Evolutionary conservation across 2,888 invertebrate species (phyloP), one percentile per base, ranked within the genome.

Genomic region (Gymnosoma rotundatum): DNA sequence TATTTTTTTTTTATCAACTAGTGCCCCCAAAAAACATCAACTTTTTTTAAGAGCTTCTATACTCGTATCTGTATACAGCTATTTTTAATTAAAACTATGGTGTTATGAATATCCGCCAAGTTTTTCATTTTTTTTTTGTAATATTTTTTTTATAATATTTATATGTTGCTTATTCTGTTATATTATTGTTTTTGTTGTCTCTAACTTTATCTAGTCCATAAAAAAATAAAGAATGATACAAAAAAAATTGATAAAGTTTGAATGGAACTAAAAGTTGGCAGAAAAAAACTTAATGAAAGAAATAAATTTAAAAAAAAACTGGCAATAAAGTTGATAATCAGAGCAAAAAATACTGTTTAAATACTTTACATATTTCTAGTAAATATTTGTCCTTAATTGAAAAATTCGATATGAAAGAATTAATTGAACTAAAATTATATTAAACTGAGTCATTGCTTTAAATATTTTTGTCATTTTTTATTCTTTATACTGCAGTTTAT

Each of bases 41-140:
- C 25, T 45, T 79, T 66, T 38, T 52, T 54, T 56, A 52, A 52
- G 50, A 58, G 21, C 50, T 42, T 25, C 45, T 38, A 25, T n/a
- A n/a, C n/a, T n/a, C n/a, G n/a, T 58, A 42, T 58, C 36, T 36
- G 42, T 63, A 54, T 56, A 45, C 0, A 42, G 36, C 25, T 42
- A n/a, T 72, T 80, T 80, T 80, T 80, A 80, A 80, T 80, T 80
- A 80, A 80, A 80, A 74, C 74, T 74, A 67, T 67, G 61, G 80
- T 80, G 61, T 80, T 80, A 80, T 80, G 80, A 61, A 80, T 80
- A 80, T 80, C 73, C 80, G 80, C 80, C 74, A 80, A 80, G 21
- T 69, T 61, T 73, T 64, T 48, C 12, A 36, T 56, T 48, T 48
- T 48, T 42, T 54, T 50, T 52, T 42, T 58, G 45, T 48, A 4